Base-by-base conservation (phyloP, 23 tunicate genomes). In the Oikopleura albicans region DNA sequence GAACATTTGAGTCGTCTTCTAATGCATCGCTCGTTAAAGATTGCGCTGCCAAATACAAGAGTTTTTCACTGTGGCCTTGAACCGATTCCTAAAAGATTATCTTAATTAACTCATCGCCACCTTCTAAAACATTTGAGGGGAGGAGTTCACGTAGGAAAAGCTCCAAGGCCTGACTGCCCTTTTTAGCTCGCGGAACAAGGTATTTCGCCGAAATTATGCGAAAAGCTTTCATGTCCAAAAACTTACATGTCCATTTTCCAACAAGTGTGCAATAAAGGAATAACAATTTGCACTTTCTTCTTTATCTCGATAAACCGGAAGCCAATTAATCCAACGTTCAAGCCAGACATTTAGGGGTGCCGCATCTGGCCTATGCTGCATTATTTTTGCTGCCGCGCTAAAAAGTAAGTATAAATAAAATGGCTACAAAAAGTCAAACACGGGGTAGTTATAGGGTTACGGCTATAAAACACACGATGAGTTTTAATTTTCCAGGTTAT, bases 251-350 rank as follows among this genome's bases (percentile, higher is more conserved):
- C 41, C 88, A 84, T 40, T 28, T 86, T 39, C 85, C 1, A 84
- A 39, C 40, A 38, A 22, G 36, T 59, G 31, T 22, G 83, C 76
- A 22, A 39, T 1, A 28, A 56, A 84, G n/a, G 22, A 8, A 33
- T 39, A 63, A 66, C 35, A 8, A 71, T 95, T 95, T 37, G 76
- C 88, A 35, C 97, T 89, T 49, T 95, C 99, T 84, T 95, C 99
- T 85, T 88, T 90, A 75, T 95, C 99, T 40, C 89, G 91, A 34
- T 88, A 86, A 34, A 95, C 99, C 0, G 99, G 99, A 87, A 95
- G 79, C 99, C 99, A 95, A 37, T 92, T 86, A 89, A 95, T 85
- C 97, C 96, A 95, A 1, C 49, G 33, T 76, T 84, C 87, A 39
- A 95, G 86, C 83, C 91, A 89, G 0, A 39, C 39, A 0, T 87